A percentile compares a stretch with the other conserved stretches of the same genome.
Evolutionary conservation across 1,140 invertebrate genomes (phyloP).

Genomic region (Zeugodacus cucurbitae): DNA sequence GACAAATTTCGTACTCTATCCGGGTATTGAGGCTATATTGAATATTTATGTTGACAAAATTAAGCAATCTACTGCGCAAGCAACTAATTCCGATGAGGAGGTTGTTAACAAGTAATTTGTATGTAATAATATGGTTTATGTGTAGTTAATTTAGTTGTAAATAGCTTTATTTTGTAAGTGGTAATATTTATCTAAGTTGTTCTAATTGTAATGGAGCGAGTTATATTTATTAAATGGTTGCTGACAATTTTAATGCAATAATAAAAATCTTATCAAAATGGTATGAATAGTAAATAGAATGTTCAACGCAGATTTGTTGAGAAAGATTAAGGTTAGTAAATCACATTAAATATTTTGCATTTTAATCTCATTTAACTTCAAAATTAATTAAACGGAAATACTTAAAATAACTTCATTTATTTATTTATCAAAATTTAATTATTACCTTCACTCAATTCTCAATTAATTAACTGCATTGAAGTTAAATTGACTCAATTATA

Average conservation of each 20-base stretch:
- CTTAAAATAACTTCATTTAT: too few species aligned
- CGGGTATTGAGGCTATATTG: constrained; percentile 60
- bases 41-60: constrained; percentile 63
- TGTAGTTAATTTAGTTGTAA: constrained; percentile 6
- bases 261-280: too few species aligned
- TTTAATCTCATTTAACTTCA: too few species aligned
- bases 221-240: background rate
- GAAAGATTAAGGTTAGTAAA: too few species aligned
- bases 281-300: too few species aligned
- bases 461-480: too few species aligned
- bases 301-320: too few species aligned
- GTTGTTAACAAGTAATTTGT: constrained; percentile 1
- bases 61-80: constrained; percentile 16
- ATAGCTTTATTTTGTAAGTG: constrained; percentile 3
- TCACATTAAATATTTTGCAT: too few species aligned
- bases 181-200: background rate
- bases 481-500: too few species aligned
- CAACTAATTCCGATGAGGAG: constrained; percentile 38
- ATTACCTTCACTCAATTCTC: too few species aligned
- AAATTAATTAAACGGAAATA: too few species aligned
- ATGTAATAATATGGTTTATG: background rate
- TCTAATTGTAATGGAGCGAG: background rate
- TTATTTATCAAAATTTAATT: too few species aligned
- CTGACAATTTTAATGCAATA: background rate
- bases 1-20: constrained; percentile 62